These are phyloP conservation scores for Globodera ellingtonae DNA, from an alignment of 1,140 invertebrate genomes.

Conservation along the genomic window DNA sequence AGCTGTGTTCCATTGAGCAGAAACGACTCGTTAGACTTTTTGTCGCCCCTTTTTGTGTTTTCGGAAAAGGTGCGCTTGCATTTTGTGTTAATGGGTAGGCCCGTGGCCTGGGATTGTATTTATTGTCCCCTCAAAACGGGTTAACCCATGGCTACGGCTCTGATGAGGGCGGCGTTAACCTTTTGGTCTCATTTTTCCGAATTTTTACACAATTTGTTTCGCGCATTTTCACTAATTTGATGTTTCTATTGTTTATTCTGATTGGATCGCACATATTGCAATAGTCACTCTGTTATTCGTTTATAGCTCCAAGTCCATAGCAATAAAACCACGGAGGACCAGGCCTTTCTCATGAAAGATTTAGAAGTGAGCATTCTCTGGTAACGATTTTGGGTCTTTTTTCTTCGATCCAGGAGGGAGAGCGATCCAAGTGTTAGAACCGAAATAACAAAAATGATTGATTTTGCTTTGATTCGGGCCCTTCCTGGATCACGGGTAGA, in stretches of 20 bases:
- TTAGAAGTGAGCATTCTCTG: background rate
- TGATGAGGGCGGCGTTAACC: background rate
- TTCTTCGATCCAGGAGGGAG: no score
- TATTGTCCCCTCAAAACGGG: background rate
- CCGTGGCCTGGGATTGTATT: background rate
- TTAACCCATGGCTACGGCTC: no score
- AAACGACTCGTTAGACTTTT: constrained; percentile 77
- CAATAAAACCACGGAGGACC: constrained; percentile 1
- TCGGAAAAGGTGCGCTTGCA: constrained; percentile 79
- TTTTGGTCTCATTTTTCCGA: no score
- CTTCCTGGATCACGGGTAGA: no score
- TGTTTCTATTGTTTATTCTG: background rate
- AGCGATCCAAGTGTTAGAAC: no score
- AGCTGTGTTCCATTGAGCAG: constrained; percentile 83
- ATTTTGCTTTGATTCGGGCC: no score
- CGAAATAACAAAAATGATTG: no score
- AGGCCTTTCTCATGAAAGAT: constrained; percentile 2
- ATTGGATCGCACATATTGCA: background rate
- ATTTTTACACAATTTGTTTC: background rate
- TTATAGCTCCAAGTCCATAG: background rate
- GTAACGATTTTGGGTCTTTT: background rate
- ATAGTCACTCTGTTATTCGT: background rate
- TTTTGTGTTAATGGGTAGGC: background rate
- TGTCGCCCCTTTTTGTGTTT: constrained; percentile 93
- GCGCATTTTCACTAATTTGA: no score